phyloP scores from a whole-genome alignment of 2,888 invertebrate genomes.

The Agrochola litura region DNA sequence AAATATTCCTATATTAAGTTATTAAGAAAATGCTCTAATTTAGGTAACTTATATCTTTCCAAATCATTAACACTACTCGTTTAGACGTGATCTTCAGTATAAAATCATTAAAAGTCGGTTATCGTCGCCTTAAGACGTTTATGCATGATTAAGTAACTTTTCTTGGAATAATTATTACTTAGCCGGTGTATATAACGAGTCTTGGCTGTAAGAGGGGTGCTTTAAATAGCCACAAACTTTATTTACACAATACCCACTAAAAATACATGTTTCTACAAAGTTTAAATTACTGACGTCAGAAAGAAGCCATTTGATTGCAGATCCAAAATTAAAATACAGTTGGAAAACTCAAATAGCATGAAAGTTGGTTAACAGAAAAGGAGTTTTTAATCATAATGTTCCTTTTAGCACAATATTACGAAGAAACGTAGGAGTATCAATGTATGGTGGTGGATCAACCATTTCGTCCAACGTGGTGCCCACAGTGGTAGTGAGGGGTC shows the following conservation, averaged over 20 bases:
- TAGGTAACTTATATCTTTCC: too few relatives aligned
- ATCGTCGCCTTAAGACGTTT: too few relatives aligned
- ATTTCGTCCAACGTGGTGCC: conserved; percentile 80
- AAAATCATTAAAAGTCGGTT: too few relatives aligned
- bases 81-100: too few relatives aligned
- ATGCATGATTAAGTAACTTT: neutral
- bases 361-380: neutral
- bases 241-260: too few relatives aligned
- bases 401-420: conserved; percentile 81
- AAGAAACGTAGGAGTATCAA: conserved; percentile 86
- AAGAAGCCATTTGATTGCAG: neutral
- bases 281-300: neutral
- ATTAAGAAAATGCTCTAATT: too few relatives aligned
- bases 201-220: neutral
- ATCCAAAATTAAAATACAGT: conserved; percentile 6
- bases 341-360: neutral
- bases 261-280: neutral
- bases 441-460: conserved; percentile 85
- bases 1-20: too few relatives aligned
- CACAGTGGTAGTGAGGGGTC: conserved; percentile 86
- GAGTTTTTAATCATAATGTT: neutral
- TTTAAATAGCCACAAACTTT: neutral
- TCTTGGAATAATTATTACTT: neutral
- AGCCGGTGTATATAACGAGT: neutral
- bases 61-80: too few relatives aligned